Base-by-base conservation (phyloP, 2,797 vertebrate species). In the Arnoldichthys spilopterus region DNA sequence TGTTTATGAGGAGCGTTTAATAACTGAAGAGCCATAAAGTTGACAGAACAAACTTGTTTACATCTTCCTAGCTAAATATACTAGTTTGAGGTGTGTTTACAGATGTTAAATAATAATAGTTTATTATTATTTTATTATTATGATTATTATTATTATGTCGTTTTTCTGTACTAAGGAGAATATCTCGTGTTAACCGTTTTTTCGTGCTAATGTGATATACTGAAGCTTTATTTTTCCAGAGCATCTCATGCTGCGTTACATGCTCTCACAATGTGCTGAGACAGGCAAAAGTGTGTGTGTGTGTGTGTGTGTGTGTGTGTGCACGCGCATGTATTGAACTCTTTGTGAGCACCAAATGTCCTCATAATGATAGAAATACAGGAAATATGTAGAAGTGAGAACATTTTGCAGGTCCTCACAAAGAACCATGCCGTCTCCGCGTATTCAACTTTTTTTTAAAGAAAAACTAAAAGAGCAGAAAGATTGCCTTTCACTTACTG, bases 21-120 rank as follows among this genome's bases (percentile, higher is more conserved):
- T 64, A 7, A 3, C 34, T 40, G 34, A 64, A 64, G 32, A 40
- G 34, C 34, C 11, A 22, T 45, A 66, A 66, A 66, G 63, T 66
- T 66, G 63, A 45, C 13, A 12, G n/a, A 2, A 28, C 45, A 20
- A 68, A 68, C 64, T 68, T 68, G 43, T 24, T 43, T 67, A 16
- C 24, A 16, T 47, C 3, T n/a, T n/a, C 13, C 62, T n/a, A 0
- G 6, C 2, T 40, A 11, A 37, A 24, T 56, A 8, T 24, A 9
- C 6, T 8, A 37, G 34, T 37, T 37, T 3, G 34, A 3, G 3
- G 3, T 37, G 34, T 3, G 34, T 37, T 37, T 8, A 37, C 8
- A 3, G 3, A 3, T 37, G 8, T 37, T 37, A 3, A 37, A 37
- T 37, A 3, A 8, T 8, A 37, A 37, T 3, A 37, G 34, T 37